A percentile compares a stretch with the other conserved stretches of the same genome.
Evolutionary conservation across 2,888 invertebrate genomes (phyloP).

Genomic region (Eurois occulta): DNA sequence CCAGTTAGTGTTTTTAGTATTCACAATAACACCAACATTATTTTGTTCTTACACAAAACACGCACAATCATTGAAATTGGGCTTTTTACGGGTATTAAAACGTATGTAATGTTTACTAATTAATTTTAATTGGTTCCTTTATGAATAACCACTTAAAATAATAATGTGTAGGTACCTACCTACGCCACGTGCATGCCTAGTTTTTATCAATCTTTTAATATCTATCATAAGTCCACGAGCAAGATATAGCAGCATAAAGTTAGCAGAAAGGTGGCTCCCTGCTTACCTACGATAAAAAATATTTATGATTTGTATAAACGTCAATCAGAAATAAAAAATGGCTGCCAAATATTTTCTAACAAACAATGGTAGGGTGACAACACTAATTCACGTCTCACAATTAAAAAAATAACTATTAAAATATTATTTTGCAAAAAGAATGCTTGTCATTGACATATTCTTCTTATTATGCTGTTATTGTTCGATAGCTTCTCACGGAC

Average conservation of each 20-base stretch:
- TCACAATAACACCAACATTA: background rate
- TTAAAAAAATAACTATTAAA: slow-evolving; percentile 20
- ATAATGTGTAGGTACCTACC: background rate
- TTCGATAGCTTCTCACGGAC: slow-evolving; percentile 54
- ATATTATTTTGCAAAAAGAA: slow-evolving; percentile 44
- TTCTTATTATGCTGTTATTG: slow-evolving; percentile 43
- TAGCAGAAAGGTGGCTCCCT: background rate
- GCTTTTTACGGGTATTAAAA: background rate
- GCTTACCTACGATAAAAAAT: background rate
- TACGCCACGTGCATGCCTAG: background rate
- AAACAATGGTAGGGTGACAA: slow-evolving; percentile 47
- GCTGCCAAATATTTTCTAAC: background rate
- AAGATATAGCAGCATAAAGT: background rate
- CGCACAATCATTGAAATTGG: slow-evolving; percentile 2
- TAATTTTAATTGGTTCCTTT: slow-evolving; percentile 15
- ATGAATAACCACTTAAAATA: slow-evolving; percentile 6
- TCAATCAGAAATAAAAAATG: background rate
- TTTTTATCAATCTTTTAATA: background rate
- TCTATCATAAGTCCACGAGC: too few relatives aligned
- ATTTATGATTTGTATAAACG: background rate
- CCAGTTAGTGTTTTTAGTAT: background rate
- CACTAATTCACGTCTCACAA: slow-evolving; percentile 28
- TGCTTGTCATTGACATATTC: slow-evolving; percentile 60
- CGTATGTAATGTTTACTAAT: background rate
- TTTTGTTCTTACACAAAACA: background rate